Percentiles rank a stretch among this genome's conserved stretches.
Conservation (phyloP, 1,140 invertebrate genomes). For the Brachionus rotundiformis region DNA sequence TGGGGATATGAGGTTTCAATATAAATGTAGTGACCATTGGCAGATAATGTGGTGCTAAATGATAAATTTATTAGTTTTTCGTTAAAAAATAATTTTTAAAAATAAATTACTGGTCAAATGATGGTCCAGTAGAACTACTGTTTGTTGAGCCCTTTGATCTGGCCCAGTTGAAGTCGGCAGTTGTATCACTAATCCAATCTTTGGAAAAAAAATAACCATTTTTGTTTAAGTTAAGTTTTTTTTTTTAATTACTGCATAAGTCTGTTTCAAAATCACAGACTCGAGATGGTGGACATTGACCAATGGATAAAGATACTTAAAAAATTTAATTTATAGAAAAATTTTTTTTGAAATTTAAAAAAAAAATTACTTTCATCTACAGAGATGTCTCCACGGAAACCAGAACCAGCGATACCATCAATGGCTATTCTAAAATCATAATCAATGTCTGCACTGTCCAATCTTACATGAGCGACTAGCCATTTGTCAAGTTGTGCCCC, state of each 20-base stretch:
- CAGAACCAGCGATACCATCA: conserved; percentile 36
- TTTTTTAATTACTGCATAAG: conserved; percentile 54
- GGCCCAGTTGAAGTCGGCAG: conserved; percentile 35
- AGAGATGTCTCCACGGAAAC: conserved; percentile 13
- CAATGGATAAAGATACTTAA: conserved; percentile 1
- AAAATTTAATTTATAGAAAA: background rate
- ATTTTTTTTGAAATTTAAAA: background rate
- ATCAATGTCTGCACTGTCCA: background rate
- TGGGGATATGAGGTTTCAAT: conserved; percentile 55
- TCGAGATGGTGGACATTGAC: background rate
- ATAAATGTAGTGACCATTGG: conserved; percentile 44
- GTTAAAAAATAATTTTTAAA: background rate
- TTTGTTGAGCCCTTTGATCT: conserved; percentile 53
- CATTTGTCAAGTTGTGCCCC: conserved; percentile 15
- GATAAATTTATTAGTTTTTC: background rate
- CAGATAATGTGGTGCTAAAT: conserved; percentile 24
- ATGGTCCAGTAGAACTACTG: conserved; percentile 57
- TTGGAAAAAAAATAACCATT: conserved; percentile 11
- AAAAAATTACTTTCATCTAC: background rate
- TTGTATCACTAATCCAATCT: conserved; percentile 55
- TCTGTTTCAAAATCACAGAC: conserved; percentile 59
- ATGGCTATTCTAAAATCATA: conserved; percentile 28
- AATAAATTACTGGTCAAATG: conserved; percentile 56
- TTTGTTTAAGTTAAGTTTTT: conserved; percentile 5
- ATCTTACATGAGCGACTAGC: background rate